Evolutionary conservation across 1,140 invertebrate species (phyloP), one percentile per base, ranked within the genome.

Genomic region (Heliconius eleuchia): DNA sequence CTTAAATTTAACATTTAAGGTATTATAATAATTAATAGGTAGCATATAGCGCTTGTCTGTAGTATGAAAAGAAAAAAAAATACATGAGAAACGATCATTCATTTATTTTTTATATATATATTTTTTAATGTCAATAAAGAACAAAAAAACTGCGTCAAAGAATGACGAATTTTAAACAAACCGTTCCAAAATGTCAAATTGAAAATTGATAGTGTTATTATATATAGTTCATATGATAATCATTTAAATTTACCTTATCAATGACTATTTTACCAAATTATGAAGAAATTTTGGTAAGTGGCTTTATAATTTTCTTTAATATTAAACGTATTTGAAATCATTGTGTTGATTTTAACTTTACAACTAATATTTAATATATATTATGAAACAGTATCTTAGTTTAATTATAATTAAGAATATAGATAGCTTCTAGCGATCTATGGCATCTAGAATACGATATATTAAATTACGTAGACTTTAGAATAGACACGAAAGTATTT

Each of bases 391-490:
- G n/a, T 37, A 70, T 70, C 66, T 70, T 30, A 37, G 7, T 71
- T 71, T 78, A 78, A 27, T 16, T 70, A 57, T 9, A 57, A 57
- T 57, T 55, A 39, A 75, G 70, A 30, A 46, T 76, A 75, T 81
- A 75, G 73, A 79, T 74, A 80, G 72, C 81, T 82, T 80, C 81
- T 82, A 82, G 81, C 81, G 78, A 80, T 80, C 81, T 82, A 82
- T 80, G 52, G 81, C 81, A 73, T 57, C 73, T 80, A 82, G 70
- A 80, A 72, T 73, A 74, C 6, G 76, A 74, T 71, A 74, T 71
- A 57, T 73, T 50, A 72, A 74, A 80, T 19, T 76, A 82, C 74
- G 37, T 52, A 80, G 71, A 78, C 73, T 81, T 80, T 71, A 73
- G 72, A 76, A 77, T 74, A 82, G 78, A 84, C 83, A 82, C 77